Conservation (phyloP, 2,797 vertebrate genomes). For the Sternarchorhynchus goeldii region DNA sequence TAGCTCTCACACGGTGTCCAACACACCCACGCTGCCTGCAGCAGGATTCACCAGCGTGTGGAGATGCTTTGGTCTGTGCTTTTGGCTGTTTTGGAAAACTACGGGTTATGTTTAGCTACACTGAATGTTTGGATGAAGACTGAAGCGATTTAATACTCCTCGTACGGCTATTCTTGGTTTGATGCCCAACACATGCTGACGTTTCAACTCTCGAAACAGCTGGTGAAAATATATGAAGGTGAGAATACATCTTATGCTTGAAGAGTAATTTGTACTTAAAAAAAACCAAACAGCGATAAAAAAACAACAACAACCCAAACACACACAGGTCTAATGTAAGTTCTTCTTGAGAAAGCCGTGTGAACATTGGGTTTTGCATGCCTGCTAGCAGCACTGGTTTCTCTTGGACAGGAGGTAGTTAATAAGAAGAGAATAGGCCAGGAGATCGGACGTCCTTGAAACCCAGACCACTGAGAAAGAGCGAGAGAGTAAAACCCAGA, state of each 20-base stretch:
- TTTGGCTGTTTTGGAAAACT: slow-evolving; percentile 75
- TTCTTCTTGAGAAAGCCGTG: no score
- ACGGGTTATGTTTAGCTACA: slow-evolving; percentile 38
- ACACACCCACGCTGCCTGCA: slow-evolving; percentile 49
- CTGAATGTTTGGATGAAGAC: slow-evolving; percentile 13
- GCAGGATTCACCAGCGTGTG: slow-evolving; percentile 66
- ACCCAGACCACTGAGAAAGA: slow-evolving; percentile 24
- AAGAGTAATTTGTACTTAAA: no score
- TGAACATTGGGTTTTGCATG: slow-evolving; percentile 55
- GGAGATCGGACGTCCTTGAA: slow-evolving; percentile 30
- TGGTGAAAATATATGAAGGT: no score
- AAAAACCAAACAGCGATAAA: background rate
- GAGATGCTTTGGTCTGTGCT: slow-evolving; percentile 83
- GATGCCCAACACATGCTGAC: no score
- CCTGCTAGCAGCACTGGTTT: slow-evolving; percentile 68
- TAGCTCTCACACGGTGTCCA: slow-evolving; percentile 63
- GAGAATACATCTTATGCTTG: no score
- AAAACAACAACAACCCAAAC: no score
- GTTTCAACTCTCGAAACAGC: no score
- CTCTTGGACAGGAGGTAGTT: slow-evolving; percentile 76
- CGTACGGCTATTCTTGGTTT: no score
- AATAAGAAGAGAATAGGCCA: slow-evolving; percentile 58
- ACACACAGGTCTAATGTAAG: background rate
- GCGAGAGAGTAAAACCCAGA: slow-evolving; percentile 36
- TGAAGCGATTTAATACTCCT: background rate